Percentiles rank a stretch among this genome's conserved stretches.
These are phyloP conservation scores for Stenichneumon culpator DNA, from an alignment of 2,888 invertebrate genomes.

Conservation along the genomic window DNA sequence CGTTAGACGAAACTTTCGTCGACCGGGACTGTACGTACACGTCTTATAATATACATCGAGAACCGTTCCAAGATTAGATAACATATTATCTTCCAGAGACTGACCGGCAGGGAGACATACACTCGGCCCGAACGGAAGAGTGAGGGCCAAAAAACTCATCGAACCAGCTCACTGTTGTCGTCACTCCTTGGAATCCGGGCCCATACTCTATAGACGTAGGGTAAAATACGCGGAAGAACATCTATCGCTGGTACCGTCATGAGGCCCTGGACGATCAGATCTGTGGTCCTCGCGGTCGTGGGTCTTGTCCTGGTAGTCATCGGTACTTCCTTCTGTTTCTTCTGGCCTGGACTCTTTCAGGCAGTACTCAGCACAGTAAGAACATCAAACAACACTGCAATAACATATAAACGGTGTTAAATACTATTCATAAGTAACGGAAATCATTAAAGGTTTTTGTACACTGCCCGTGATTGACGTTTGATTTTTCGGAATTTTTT, in stretches of 20 bases:
- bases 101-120: not conserved
- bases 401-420: not conserved
- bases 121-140: conserved; percentile 15
- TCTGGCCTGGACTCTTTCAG: conserved; percentile 77
- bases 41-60: not conserved
- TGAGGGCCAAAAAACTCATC: conserved; percentile 1
- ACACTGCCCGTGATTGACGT: too few relatives aligned
- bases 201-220: conserved; percentile 60
- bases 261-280: conserved; percentile 81
- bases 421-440: not conserved
- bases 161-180: not conserved
- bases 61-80: conserved; percentile 46
- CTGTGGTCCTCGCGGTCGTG: conserved; percentile 74
- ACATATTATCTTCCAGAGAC: conserved; percentile 53
- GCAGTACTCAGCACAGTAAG: conserved; percentile 77
- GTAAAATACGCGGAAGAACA: conserved; percentile 25
- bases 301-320: conserved; percentile 76
- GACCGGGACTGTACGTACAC: not conserved
- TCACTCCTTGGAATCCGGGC: conserved; percentile 33
- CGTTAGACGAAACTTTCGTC: not conserved
- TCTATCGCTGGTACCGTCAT: conserved; percentile 71
- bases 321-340: conserved; percentile 76
- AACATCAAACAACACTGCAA: not conserved
- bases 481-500: too few relatives aligned
- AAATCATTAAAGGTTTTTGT: not conserved